These are phyloP conservation scores for Lycorma delicatula DNA, from an alignment of 1,140 invertebrate genomes.

Conservation along the genomic window DNA sequence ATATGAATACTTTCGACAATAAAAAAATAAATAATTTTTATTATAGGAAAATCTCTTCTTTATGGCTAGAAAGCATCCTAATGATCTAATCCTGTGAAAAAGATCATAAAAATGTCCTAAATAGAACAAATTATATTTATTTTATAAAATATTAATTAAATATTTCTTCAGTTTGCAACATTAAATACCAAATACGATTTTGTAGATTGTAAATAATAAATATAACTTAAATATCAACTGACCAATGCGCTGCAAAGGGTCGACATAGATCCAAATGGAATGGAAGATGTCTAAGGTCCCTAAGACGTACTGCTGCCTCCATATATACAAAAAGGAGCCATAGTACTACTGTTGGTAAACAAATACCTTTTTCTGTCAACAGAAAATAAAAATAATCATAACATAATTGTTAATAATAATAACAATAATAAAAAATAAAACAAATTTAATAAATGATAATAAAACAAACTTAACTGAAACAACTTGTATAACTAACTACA, in stretches of 20 bases:
- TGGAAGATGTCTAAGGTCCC: constrained; percentile 78
- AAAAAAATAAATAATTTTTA: no score
- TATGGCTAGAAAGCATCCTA: no score
- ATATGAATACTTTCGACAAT: no score
- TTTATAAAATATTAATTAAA: no score
- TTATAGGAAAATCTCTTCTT: no score
- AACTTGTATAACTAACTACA: no score
- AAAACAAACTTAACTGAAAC: no score
- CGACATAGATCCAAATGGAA: constrained; percentile 90
- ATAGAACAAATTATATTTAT: no score
- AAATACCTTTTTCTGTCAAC: constrained; percentile 77
- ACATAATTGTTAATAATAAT: background rate
- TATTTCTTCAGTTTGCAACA: no score
- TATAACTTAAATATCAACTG: constrained; percentile 34
- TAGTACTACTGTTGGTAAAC: constrained; percentile 86
- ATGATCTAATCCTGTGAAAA: no score
- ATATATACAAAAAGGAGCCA: constrained; percentile 95
- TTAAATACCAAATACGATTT: no score
- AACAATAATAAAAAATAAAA: constrained; percentile 1
- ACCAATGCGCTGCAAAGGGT: constrained; percentile 98
- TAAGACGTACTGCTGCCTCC: constrained; percentile 81
- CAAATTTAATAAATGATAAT: background rate
- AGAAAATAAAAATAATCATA: constrained; percentile 24
- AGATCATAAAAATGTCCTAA: no score
- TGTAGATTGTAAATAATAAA: constrained; percentile 21